Evolutionary conservation across 2,888 invertebrate species (phyloP).

Genomic region (Cheilosia impressa): DNA sequence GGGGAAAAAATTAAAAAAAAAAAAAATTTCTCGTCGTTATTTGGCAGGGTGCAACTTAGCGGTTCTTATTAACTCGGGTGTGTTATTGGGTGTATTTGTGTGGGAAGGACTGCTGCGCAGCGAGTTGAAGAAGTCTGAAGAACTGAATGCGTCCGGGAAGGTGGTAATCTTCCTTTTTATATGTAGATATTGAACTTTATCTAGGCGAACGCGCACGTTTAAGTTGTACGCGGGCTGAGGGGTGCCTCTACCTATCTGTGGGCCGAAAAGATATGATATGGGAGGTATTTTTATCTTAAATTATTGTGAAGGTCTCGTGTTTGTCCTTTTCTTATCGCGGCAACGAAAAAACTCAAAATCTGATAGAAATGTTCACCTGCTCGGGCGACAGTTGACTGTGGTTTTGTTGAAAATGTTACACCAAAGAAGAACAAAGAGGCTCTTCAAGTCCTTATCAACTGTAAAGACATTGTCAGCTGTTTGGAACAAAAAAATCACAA

Average conservation of each 20-base stretch:
- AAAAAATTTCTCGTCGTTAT: background rate
- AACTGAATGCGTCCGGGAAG: conserved; percentile 31
- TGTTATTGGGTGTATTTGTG: background rate
- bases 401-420: too few relatives aligned
- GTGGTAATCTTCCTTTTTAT: conserved; percentile 62
- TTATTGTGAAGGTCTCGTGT: conserved; percentile 51
- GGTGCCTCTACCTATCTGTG: too few relatives aligned
- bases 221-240: too few relatives aligned
- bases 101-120: conserved; percentile 27
- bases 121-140: conserved; percentile 16
- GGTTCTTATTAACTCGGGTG: background rate
- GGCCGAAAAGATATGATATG: conserved; percentile 51
- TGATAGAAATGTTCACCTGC: background rate
- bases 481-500: too few relatives aligned
- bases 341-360: background rate
- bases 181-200: conserved; percentile 54
- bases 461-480: too few relatives aligned
- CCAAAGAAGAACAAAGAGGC: too few relatives aligned
- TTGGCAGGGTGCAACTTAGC: background rate
- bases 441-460: too few relatives aligned
- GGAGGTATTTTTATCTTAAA: conserved; percentile 63
- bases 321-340: conserved; percentile 68
- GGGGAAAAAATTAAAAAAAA: conserved; percentile 6
- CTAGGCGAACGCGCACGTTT: background rate
- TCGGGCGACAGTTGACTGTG: background rate